phyloP scores from a whole-genome alignment of 37 sponge, comb jelly and placozoan species.

The Beroe forskalii region DNA sequence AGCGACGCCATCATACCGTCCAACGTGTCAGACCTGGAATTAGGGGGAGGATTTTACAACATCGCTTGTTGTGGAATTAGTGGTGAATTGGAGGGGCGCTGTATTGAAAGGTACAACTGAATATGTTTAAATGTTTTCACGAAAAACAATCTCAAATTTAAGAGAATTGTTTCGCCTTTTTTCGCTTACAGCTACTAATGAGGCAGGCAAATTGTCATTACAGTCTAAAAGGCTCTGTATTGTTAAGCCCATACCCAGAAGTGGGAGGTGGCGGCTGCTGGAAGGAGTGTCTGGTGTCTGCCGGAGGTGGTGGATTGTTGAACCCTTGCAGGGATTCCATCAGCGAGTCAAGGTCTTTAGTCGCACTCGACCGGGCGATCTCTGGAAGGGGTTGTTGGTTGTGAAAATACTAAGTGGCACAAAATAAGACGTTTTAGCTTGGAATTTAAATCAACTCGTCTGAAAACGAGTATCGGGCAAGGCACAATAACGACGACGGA shows the following conservation, averaged over 20 bases:
- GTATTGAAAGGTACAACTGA: no score
- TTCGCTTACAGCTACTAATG: no score
- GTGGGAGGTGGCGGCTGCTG: not conserved
- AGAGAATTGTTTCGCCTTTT: no score
- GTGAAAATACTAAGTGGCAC: no score
- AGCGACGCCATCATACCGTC: constrained; percentile 54
- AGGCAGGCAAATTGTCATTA: not conserved
- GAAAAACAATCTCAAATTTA: no score
- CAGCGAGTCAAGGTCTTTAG: constrained; percentile 86
- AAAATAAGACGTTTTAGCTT: no score
- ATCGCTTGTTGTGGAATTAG: constrained; percentile 37
- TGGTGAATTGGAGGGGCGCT: constrained; percentile 24
- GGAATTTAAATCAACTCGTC: no score
- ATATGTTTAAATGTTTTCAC: no score
- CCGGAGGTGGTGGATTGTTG: constrained; percentile 66
- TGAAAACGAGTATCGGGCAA: no score
- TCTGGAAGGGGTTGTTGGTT: constrained; percentile 2
- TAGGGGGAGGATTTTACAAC: no score
- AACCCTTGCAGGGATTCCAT: constrained; percentile 85
- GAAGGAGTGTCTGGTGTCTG: constrained; percentile 11
- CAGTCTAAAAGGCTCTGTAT: not conserved
- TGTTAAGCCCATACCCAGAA: not conserved
- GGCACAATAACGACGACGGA: no score
- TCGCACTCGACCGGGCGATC: constrained; percentile 68
- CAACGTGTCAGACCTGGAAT: not conserved